phyloP scores from a whole-genome alignment of 2,888 invertebrate species.

The Protonemura montana region DNA sequence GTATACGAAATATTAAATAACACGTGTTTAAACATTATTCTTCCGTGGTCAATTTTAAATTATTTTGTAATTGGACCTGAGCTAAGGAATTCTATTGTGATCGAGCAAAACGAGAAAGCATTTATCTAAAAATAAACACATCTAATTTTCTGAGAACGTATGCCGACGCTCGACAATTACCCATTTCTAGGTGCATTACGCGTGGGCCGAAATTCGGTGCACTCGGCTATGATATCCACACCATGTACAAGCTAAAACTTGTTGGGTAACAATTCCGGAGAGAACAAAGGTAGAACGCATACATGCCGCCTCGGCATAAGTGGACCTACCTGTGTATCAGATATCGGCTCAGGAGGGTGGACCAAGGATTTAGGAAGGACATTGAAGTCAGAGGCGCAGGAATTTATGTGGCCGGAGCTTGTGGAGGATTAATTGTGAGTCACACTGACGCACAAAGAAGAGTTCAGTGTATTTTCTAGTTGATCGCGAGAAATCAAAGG shows the following conservation, averaged over 20 bases:
- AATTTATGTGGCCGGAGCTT: not conserved
- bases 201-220: not conserved
- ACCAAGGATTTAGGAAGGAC: conserved; percentile 7
- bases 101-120: too few species aligned
- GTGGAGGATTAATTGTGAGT: not conserved
- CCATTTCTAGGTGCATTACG: not conserved
- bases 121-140: too few species aligned
- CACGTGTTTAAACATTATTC: too few species aligned
- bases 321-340: not conserved
- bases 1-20: too few species aligned
- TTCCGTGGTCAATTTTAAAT: too few species aligned
- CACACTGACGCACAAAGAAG: not conserved
- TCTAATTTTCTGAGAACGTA: too few species aligned
- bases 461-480: too few species aligned
- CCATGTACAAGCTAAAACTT: not conserved
- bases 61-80: too few species aligned
- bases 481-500: not conserved
- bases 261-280: not conserved
- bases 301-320: not conserved
- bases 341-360: not conserved
- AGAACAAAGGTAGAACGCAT: not conserved
- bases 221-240: not conserved
- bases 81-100: too few species aligned
- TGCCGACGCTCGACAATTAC: not conserved
- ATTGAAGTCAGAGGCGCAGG: not conserved